Evolutionary conservation across 92 coral and sea anemone genomes (phyloP).

Genomic region (Blastomussa wellsi): DNA sequence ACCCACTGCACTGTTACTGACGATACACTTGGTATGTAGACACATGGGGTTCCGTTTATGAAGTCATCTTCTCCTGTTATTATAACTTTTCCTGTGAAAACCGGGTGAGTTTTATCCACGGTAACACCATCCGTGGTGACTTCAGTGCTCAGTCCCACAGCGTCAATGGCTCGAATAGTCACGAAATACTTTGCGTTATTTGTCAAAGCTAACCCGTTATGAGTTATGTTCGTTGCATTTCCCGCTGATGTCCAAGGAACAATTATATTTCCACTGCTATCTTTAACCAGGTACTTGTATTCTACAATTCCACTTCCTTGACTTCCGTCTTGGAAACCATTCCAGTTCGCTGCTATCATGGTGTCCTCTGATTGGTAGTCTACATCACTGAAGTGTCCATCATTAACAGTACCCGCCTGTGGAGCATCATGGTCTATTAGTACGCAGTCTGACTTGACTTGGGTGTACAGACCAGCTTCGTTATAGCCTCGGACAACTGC

Average conservation of each 20-base stretch:
- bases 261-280: conserved; percentile 50
- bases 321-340: conserved; percentile 81
- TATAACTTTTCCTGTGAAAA: conserved; percentile 75
- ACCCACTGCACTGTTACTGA: conserved; percentile 69
- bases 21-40: conserved; percentile 69
- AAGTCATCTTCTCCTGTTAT: conserved; percentile 67
- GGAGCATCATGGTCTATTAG: conserved; percentile 93
- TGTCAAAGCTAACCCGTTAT: conserved; percentile 59
- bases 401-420: conserved; percentile 78
- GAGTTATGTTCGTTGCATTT: conserved; percentile 63
- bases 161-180: conserved; percentile 78
- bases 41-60: conserved; percentile 59
- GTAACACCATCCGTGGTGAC: conserved; percentile 75
- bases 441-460: conserved; percentile 84
- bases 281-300: conserved; percentile 73
- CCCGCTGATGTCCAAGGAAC: conserved; percentile 86
- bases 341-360: conserved; percentile 83
- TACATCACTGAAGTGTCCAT: conserved; percentile 77
- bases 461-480: conserved; percentile 76
- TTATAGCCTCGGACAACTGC: conserved; percentile 90
- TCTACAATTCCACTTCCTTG: conserved; percentile 92
- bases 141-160: conserved; percentile 70
- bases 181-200: conserved; percentile 72
- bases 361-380: conserved; percentile 84
- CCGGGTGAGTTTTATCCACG: conserved; percentile 82